Percentiles rank a stretch among this genome's conserved stretches.
phyloP scores from a whole-genome alignment of 2,797 vertebrate genomes.

The Limnodromus scolopaceus region DNA sequence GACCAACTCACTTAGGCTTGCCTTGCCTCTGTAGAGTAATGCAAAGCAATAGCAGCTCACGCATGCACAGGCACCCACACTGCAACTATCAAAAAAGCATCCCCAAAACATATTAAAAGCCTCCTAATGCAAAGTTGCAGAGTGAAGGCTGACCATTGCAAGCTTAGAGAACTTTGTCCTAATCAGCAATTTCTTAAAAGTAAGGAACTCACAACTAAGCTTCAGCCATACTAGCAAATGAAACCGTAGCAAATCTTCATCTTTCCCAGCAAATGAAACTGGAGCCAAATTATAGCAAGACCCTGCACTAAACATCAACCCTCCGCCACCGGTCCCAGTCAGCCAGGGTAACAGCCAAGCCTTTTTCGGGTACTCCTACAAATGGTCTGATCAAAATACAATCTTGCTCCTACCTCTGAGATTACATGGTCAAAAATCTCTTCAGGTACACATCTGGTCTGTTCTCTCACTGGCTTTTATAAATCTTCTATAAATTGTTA shows the following conservation, averaged over 20 bases:
- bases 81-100: background rate
- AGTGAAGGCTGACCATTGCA: background rate
- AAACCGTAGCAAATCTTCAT: background rate
- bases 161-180: background rate
- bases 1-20: background rate
- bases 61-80: accelerated
- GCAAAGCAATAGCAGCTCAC: background rate
- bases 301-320: background rate
- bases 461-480: background rate
- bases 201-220: background rate
- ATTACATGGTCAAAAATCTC: background rate
- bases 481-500: background rate
- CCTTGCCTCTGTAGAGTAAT: background rate
- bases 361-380: background rate
- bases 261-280: background rate
- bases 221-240: background rate
- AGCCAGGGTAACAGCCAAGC: background rate
- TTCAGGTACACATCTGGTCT: background rate
- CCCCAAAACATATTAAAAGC: background rate
- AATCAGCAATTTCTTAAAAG: background rate
- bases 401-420: background rate
- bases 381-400: background rate
- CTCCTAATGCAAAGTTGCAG: background rate
- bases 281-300: background rate
- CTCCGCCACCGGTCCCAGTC: background rate